Percentiles rank a stretch among this genome's conserved stretches.
Evolutionary conservation across 2,797 vertebrate species (phyloP).

Genomic region (Xenopus petersii): DNA sequence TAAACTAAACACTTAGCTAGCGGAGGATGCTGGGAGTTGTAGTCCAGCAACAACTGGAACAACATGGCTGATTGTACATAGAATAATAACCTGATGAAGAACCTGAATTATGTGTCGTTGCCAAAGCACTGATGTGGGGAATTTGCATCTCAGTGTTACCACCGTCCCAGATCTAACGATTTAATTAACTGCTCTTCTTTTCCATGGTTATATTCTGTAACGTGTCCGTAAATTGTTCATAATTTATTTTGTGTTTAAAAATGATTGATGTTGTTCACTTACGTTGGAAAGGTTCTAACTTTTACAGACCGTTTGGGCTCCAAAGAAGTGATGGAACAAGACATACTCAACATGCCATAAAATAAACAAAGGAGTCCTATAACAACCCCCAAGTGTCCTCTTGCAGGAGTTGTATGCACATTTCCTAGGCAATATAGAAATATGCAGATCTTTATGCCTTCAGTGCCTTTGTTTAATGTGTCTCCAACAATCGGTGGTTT

Average conservation of each 20-base stretch:
- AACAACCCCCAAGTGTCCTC: neutral
- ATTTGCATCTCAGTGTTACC: neutral
- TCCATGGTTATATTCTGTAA: neutral
- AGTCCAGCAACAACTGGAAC: neutral
- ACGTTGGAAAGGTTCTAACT: neutral
- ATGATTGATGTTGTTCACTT: neutral
- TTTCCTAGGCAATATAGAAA: neutral
- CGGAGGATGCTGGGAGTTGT: neutral
- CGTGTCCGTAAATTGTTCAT: neutral
- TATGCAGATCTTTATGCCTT: neutral
- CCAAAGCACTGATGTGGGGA: neutral
- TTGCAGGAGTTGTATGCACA: neutral
- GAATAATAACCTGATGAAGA: neutral
- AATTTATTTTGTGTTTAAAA: neutral
- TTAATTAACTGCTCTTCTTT: neutral
- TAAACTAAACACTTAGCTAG: neutral
- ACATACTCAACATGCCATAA: too few relatives aligned
- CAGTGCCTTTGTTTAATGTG: neutral
- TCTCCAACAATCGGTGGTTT: too few relatives aligned
- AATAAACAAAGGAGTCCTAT: neutral
- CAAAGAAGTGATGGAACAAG: neutral
- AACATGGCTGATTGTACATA: neutral
- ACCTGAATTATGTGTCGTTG: neutral
- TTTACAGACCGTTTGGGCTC: neutral
- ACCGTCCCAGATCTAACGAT: neutral